Conservation (phyloP, 2,113 vertebrate genomes). For the Centropus bengalensis region DNA sequence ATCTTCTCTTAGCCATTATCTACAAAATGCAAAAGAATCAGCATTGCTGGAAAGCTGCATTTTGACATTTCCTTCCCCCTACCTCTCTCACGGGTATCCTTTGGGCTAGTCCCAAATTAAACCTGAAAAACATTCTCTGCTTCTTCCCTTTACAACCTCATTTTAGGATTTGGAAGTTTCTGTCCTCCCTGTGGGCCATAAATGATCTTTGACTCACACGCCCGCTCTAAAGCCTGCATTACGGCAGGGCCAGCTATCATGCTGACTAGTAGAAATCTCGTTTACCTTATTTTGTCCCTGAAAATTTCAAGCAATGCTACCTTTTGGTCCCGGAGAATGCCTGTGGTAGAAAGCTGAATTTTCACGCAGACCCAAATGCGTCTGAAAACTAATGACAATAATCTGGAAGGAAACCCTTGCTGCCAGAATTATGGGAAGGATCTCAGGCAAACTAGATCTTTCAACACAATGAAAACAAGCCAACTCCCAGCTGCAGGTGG, state of each 20-base stretch:
- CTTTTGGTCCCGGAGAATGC: neutral
- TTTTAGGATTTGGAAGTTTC: neutral
- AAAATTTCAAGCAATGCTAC: neutral
- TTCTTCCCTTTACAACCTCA: neutral
- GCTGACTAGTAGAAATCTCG: neutral
- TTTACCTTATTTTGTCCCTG: neutral
- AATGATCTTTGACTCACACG: neutral
- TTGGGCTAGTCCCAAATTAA: constrained; percentile 29
- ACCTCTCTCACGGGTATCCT: neutral
- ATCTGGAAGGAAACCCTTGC: constrained; percentile 12
- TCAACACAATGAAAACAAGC: neutral
- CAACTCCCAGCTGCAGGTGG: constrained; percentile 29
- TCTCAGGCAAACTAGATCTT: constrained; percentile 26
- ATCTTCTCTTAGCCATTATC: neutral
- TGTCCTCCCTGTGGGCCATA: neutral
- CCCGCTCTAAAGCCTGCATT: neutral
- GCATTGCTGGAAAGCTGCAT: neutral
- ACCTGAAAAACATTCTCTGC: neutral
- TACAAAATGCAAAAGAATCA: neutral
- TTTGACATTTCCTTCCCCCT: constrained; percentile 35
- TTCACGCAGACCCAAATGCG: constrained; percentile 2
- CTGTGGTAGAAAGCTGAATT: neutral
- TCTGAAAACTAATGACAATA: constrained; percentile 7
- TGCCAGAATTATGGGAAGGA: neutral
- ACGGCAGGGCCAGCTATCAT: neutral